phyloP scores from a whole-genome alignment of 2,113 vertebrate species.

The Mobula birostris region DNA sequence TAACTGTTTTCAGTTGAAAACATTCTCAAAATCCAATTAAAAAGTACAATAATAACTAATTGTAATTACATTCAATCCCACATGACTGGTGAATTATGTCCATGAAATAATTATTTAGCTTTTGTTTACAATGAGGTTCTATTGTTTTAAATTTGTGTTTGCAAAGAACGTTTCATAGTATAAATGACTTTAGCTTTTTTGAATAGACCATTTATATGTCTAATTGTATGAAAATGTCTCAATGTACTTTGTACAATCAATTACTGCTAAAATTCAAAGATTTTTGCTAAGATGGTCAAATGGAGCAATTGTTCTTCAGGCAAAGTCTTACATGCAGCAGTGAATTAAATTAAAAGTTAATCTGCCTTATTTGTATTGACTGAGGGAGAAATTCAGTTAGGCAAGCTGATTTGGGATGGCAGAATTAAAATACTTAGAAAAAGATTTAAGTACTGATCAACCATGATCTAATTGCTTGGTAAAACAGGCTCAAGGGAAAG shows the following conservation, averaged over 20 bases:
- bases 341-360: not conserved
- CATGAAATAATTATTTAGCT: not conserved
- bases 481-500: not conserved
- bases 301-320: not conserved
- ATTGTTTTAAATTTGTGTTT: not conserved
- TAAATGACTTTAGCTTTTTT: not conserved
- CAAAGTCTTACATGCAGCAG: not conserved
- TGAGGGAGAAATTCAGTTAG: not conserved
- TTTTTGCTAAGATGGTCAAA: not conserved
- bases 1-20: not conserved
- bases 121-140: conserved; percentile 10
- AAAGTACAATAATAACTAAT: not conserved
- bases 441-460: not conserved
- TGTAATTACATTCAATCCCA: not conserved
- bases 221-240: not conserved
- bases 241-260: not conserved
- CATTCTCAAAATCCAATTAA: not conserved
- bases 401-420: not conserved
- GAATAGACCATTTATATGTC: not conserved
- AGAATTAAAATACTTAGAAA: not conserved
- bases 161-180: not conserved
- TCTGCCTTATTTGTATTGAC: not conserved
- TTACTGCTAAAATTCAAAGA: not conserved
- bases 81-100: not conserved
- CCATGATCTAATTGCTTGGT: not conserved